Base-by-base conservation (phyloP, 2,797 vertebrate species). In the Myotis myotis region DNA sequence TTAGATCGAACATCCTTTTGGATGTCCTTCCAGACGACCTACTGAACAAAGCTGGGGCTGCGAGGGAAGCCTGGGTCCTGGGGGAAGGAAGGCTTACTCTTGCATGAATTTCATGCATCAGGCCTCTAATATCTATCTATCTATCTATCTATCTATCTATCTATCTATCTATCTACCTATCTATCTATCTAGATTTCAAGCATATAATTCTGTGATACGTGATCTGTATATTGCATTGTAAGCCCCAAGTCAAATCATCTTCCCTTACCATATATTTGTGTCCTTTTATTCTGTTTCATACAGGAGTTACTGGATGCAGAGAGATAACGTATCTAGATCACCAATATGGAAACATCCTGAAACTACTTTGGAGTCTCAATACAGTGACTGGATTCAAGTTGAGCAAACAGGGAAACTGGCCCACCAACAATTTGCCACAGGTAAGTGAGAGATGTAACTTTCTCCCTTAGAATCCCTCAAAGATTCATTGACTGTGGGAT, bases 391-490 rank as follows among this genome's bases (percentile, higher is more conserved):
- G 12, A 57, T 87, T 95, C 8, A 25, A 23, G 12, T 80, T 95
- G 91, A 74, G 19, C 68, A 62, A 83, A 71, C 84, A 96, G 84
- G n/a, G 89, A 82, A 96, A 78, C 64, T 91, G 36, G 87, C 71
- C 66, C 53, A 33, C 76, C 84, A 91, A 87, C 72, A 80, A 68
- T 93, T 97, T 92, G 86, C 84, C n/a, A 62, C 85, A 97, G 96
- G 98, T 98, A 98, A 98, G 95, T 62, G 66, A 87, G 89, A 97
- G 66, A 41, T 85, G 1, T 7, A 41, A 94, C 96, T 95, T 28
- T 1, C 88, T 96, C 41, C 0, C 0, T 62, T 33, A 19, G 79
- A 71, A 75, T 80, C 19, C 9, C 96, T 91, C 51, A 93, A 70
- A 91, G 55, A 80, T 82, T 76, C 1, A 4, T 78, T 90, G 57